Percentiles rank a stretch among this genome's conserved stretches.
phyloP scores from a whole-genome alignment of 2,113 vertebrate genomes.

The Gobio gobio region DNA sequence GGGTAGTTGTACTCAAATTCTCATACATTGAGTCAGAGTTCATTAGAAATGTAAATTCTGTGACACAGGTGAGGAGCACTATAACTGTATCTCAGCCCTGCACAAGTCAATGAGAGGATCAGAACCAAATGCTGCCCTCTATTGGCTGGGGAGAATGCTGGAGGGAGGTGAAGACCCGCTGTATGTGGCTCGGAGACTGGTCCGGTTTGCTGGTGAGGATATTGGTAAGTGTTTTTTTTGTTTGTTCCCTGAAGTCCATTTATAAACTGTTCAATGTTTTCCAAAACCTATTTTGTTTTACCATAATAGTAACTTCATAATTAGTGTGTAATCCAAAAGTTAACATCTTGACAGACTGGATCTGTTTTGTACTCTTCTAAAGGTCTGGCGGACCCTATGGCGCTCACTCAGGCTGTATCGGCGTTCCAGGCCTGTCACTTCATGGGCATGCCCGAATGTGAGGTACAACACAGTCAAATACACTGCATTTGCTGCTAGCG shows the following conservation, averaged over 20 bases:
- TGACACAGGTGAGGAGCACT: slow-evolving; percentile 91
- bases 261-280: neutral
- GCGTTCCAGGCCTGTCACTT: slow-evolving; percentile 96
- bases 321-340: neutral
- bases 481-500: too few relatives aligned
- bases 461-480: slow-evolving; percentile 76
- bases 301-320: neutral
- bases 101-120: slow-evolving; percentile 98
- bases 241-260: too few relatives aligned
- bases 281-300: neutral
- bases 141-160: slow-evolving; percentile 98
- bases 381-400: slow-evolving; percentile 92
- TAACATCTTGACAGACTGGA: neutral
- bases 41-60: neutral
- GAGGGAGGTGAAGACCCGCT: slow-evolving; percentile 95
- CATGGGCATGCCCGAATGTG: slow-evolving; percentile 98
- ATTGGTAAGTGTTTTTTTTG: slow-evolving; percentile 78
- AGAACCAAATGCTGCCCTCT: slow-evolving; percentile 89
- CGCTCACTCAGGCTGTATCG: slow-evolving; percentile 91
- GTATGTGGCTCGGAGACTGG: slow-evolving; percentile 91
- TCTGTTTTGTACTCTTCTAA: neutral
- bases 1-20: neutral
- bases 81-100: slow-evolving; percentile 95
- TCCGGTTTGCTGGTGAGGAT: slow-evolving; percentile 96
- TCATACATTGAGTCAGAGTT: neutral